Conservation (phyloP, 2,888 invertebrate genomes). For the Drosophila emarginata region DNA sequence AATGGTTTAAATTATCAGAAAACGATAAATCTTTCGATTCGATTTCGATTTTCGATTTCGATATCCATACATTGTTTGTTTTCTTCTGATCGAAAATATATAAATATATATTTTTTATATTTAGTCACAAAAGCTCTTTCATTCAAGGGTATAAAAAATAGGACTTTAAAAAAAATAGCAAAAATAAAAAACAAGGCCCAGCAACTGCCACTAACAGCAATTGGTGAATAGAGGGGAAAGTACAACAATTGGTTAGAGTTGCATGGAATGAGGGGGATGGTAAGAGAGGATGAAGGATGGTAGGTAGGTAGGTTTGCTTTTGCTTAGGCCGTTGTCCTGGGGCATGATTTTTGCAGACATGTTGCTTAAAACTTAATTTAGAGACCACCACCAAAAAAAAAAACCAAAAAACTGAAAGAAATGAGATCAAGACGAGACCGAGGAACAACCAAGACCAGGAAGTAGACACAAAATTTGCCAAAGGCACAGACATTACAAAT, state of each 20-base stretch:
- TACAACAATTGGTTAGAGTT: neutral
- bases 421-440: slow-evolving; percentile 48
- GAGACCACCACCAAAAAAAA: slow-evolving; percentile 53
- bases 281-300: neutral
- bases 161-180: slow-evolving; percentile 10
- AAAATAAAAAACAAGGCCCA: slow-evolving; percentile 40
- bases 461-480: slow-evolving; percentile 50
- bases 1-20: no score
- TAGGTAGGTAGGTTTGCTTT: slow-evolving; percentile 1
- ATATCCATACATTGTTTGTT: no score
- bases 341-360: slow-evolving; percentile 77
- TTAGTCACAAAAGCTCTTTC: neutral
- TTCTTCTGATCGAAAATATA: no score
- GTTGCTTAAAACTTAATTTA: slow-evolving; percentile 79
- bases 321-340: slow-evolving; percentile 59
- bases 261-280: neutral
- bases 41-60: no score
- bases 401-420: slow-evolving; percentile 45
- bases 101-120: no score
- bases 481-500: slow-evolving; percentile 57
- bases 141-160: neutral
- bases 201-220: slow-evolving; percentile 69
- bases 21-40: no score
- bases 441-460: slow-evolving; percentile 11
- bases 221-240: slow-evolving; percentile 5